Evolutionary conservation across 1,140 invertebrate genomes (phyloP).

Genomic region (Bombus vancouverensis): DNA sequence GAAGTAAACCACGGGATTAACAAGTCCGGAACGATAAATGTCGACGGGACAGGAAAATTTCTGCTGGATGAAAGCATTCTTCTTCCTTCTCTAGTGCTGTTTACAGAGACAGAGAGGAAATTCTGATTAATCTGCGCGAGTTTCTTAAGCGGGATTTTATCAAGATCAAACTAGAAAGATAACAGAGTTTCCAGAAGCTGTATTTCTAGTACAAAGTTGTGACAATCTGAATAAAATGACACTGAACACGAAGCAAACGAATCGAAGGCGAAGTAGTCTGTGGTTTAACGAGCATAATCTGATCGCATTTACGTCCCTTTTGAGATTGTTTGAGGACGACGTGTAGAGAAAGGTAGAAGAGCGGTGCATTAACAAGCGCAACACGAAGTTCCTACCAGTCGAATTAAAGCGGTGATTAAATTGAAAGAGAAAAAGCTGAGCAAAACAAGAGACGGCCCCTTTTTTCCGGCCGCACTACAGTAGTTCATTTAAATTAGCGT

Average conservation of each 20-base stretch:
- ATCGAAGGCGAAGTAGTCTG: neutral
- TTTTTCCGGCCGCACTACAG: slow-evolving; percentile 32
- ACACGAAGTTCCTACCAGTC: slow-evolving; percentile 33
- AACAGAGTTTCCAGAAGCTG: neutral
- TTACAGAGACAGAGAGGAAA: neutral
- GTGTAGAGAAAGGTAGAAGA: neutral
- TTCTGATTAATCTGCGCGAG: neutral
- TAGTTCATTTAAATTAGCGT: slow-evolving; percentile 56
- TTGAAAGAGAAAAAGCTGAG: slow-evolving; percentile 32
- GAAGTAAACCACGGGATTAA: neutral
- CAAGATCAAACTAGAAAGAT: too few species aligned
- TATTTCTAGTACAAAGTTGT: too few species aligned
- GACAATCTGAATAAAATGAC: neutral
- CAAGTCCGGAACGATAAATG: neutral
- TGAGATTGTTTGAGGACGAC: neutral
- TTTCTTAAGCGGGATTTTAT: too few species aligned
- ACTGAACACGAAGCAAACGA: neutral
- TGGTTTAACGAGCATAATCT: neutral
- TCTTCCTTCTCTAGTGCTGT: neutral
- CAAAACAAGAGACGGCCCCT: slow-evolving; percentile 13
- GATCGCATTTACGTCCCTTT: slow-evolving; percentile 11
- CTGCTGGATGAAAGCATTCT: neutral
- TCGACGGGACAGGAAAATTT: neutral
- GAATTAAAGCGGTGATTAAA: slow-evolving; percentile 53
- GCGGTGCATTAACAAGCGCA: slow-evolving; percentile 29